phyloP scores from a whole-genome alignment of 2,797 vertebrate species.

The Mormyrus proboscirostris region DNA sequence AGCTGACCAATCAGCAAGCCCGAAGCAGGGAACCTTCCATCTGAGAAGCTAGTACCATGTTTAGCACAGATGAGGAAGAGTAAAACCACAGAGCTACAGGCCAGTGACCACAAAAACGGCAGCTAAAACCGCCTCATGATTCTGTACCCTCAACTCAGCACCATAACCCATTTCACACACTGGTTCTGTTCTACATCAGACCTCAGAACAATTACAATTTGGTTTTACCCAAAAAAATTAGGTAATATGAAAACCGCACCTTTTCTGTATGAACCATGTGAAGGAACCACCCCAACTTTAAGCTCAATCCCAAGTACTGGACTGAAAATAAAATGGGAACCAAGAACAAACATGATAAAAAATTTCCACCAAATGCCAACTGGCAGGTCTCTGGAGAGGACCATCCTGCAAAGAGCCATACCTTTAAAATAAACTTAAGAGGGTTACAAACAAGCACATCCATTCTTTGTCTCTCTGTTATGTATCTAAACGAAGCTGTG shows the following conservation, averaged over 20 bases:
- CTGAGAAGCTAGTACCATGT: neutral
- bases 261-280: neutral
- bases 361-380: neutral
- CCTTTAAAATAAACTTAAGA: neutral
- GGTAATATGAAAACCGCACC: neutral
- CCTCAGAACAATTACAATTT: slow-evolving; percentile 47
- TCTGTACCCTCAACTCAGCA: neutral
- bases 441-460: neutral
- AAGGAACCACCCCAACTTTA: neutral
- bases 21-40: neutral
- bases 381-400: neutral
- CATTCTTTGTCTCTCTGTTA: neutral
- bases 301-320: neutral
- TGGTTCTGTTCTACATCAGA: slow-evolving; percentile 34
- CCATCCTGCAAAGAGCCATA: neutral
- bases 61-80: neutral
- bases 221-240: slow-evolving; percentile 37
- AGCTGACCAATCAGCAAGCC: neutral
- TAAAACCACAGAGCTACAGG: neutral
- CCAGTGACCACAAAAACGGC: slow-evolving; percentile 24
- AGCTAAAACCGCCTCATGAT: slow-evolving; percentile 27
- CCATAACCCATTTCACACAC: slow-evolving; percentile 5
- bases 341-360: neutral
- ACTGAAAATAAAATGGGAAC: slow-evolving; percentile 1
- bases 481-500: neutral